These are phyloP conservation scores for Rhamphomyia laevipes DNA, from an alignment of 2,888 invertebrate species.

Conservation along the genomic window DNA sequence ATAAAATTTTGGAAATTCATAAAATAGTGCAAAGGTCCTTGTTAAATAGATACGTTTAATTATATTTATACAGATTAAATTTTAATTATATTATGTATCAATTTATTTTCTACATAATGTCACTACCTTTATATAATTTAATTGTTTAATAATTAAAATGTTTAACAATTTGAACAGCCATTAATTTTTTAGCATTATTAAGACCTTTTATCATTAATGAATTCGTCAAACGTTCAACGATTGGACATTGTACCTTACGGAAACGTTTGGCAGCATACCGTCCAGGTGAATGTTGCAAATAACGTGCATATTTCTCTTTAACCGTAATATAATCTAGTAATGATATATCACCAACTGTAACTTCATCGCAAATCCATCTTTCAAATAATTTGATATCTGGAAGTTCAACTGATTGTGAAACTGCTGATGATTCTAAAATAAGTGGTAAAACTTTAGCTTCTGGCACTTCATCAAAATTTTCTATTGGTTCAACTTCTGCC, in stretches of 20 bases:
- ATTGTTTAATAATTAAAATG: no score
- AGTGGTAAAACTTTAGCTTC: slow-evolving; percentile 28
- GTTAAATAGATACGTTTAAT: no score
- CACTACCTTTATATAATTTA: no score
- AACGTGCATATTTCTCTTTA: slow-evolving; percentile 98
- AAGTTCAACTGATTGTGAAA: slow-evolving; percentile 59
- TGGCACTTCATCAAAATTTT: slow-evolving; percentile 29
- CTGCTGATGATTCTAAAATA: slow-evolving; percentile 26
- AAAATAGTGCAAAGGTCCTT: no score
- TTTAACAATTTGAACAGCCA: slow-evolving; percentile 98
- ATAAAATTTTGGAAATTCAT: no score
- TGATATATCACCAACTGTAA: slow-evolving; percentile 95
- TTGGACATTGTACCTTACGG: slow-evolving; percentile 98
- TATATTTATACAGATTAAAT: no score
- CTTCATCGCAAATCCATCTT: slow-evolving; percentile 94
- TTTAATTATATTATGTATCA: no score
- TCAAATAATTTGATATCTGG: slow-evolving; percentile 98
- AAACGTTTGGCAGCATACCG: slow-evolving; percentile 97
- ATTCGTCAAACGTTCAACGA: slow-evolving; percentile 94
- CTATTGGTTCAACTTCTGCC: neutral
- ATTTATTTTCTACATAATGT: no score
- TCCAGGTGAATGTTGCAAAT: slow-evolving; percentile 95
- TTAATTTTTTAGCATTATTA: slow-evolving; percentile 98
- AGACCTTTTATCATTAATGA: slow-evolving; percentile 99
- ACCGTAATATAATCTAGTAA: slow-evolving; percentile 93